phyloP scores from a whole-genome alignment of 2,113 vertebrate genomes.

The Myotis yumanensis region DNA sequence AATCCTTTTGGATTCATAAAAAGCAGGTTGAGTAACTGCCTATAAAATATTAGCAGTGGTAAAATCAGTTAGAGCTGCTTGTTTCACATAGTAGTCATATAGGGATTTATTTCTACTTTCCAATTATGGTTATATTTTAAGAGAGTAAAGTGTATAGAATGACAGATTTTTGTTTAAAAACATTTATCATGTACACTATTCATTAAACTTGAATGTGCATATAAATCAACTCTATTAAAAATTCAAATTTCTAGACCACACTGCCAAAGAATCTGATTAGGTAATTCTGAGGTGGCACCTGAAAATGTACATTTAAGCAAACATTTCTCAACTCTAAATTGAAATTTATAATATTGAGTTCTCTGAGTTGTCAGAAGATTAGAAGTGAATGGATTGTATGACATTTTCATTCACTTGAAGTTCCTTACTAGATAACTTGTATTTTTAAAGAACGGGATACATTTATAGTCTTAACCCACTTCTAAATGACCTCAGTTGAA shows the following conservation, averaged over 20 bases:
- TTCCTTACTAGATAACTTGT: not conserved
- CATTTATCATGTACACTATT: not conserved
- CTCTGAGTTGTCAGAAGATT: not conserved
- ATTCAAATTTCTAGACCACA: not conserved
- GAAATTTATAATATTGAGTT: not conserved
- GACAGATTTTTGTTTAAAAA: not conserved
- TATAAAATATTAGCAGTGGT: not conserved
- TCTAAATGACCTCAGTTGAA: not conserved
- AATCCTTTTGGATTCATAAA: not conserved
- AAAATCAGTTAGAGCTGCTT: not conserved
- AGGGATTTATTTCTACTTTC: not conserved
- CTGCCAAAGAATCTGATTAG: not conserved
- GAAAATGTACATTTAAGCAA: not conserved
- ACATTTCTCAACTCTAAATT: not conserved
- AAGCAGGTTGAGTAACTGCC: not conserved
- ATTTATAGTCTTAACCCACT: not conserved
- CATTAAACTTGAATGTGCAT: not conserved
- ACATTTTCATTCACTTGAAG: not conserved
- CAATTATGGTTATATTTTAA: not conserved
- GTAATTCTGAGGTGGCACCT: not conserved
- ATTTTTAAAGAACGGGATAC: not conserved
- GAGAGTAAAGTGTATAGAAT: not conserved
- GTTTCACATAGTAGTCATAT: not conserved
- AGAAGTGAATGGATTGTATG: not conserved
- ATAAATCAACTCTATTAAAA: constrained; percentile 38